Evolutionary conservation across 2,113 vertebrate species (phyloP).

Genomic region (Pyxicephalus adspersus): DNA sequence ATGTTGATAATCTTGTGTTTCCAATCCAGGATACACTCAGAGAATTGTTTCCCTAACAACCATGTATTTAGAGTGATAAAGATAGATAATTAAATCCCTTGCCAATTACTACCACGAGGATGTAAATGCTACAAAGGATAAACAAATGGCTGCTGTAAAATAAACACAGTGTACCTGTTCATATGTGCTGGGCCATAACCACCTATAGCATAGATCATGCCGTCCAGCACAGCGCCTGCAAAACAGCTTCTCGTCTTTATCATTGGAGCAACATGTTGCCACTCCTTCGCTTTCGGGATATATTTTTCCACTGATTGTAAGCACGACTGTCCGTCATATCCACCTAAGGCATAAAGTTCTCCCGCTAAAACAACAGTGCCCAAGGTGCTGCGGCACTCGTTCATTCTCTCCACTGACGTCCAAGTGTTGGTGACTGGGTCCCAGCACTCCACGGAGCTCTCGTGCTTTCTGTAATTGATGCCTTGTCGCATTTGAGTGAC

Average conservation of each 20-base stretch:
- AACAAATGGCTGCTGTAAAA: neutral
- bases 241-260: conserved; percentile 94
- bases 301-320: conserved; percentile 95
- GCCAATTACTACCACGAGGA: neutral
- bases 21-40: conserved; percentile 20
- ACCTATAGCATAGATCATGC: conserved; percentile 96
- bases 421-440: conserved; percentile 95
- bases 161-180: conserved; percentile 84
- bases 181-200: conserved; percentile 96
- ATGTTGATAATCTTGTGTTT: neutral
- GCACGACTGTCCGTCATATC: conserved; percentile 95
- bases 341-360: conserved; percentile 93
- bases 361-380: conserved; percentile 90
- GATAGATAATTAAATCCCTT: conserved; percentile 21
- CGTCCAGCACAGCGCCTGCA: conserved; percentile 89
- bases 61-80: neutral
- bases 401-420: conserved; percentile 89
- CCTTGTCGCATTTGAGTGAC: conserved; percentile 92
- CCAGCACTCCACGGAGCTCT: conserved; percentile 95
- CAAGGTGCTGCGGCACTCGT: conserved; percentile 90
- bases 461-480: conserved; percentile 89
- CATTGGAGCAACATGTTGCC: conserved; percentile 95
- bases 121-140: neutral
- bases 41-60: conserved; percentile 32
- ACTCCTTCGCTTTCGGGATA: conserved; percentile 89